These are phyloP conservation scores for Aix galericulata DNA, from an alignment of 2,113 vertebrate genomes.

Conservation along the genomic window DNA sequence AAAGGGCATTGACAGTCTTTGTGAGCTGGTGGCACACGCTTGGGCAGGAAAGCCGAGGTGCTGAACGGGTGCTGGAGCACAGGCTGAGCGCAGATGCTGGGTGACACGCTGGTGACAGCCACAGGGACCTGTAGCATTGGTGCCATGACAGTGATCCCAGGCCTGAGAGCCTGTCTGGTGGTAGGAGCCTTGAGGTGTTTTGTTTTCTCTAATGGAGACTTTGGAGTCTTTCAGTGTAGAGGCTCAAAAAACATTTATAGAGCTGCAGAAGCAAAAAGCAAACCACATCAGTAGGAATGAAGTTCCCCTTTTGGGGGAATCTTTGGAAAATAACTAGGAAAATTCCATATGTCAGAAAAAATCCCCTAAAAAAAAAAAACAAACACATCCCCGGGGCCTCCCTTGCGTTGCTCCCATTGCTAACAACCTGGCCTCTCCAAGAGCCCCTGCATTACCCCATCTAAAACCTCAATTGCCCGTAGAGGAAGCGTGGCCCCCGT, in stretches of 20 bases:
- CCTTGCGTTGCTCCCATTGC: neutral
- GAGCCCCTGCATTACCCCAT: neutral
- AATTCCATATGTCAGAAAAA: neutral
- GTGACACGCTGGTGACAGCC: neutral
- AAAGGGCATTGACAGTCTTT: neutral
- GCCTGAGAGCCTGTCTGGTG: neutral
- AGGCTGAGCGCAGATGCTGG: neutral
- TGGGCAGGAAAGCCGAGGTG: neutral
- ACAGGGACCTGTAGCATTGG: neutral
- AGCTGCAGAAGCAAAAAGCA: neutral
- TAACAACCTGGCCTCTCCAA: neutral
- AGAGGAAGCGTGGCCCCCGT: neutral
- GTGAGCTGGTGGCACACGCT: neutral
- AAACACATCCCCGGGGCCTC: neutral
- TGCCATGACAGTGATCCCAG: too few relatives aligned
- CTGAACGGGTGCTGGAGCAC: neutral
- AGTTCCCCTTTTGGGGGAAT: neutral
- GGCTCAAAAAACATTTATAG: neutral
- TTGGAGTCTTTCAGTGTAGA: neutral
- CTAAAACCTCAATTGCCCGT: neutral
- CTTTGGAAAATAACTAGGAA: neutral
- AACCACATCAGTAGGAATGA: accelerated
- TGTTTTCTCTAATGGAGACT: accelerated
- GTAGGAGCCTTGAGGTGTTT: neutral
- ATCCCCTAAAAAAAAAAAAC: neutral